phyloP scores from a whole-genome alignment of 2,113 vertebrate species.

The Bettongia penicillata region DNA sequence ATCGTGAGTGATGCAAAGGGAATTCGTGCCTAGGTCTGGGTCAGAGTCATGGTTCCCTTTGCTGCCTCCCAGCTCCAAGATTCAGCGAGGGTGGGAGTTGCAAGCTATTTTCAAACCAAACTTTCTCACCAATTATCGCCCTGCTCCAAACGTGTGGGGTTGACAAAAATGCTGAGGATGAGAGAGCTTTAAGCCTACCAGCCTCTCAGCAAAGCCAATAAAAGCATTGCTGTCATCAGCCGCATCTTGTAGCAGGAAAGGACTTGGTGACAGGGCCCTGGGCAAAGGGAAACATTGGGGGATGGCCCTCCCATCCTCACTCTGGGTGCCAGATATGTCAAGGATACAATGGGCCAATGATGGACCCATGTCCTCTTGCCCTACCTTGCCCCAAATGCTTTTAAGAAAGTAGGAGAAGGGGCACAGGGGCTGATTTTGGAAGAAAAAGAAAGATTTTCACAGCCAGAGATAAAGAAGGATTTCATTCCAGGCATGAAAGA shows the following conservation, averaged over 20 bases:
- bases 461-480: not conserved
- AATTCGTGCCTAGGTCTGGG: not conserved
- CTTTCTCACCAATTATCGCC: constrained; percentile 15
- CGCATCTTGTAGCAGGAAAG: not conserved
- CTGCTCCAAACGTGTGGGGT: constrained; percentile 29
- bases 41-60: not conserved
- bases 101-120: not conserved
- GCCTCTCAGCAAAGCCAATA: constrained; percentile 8
- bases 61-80: not conserved
- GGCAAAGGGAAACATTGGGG: not conserved
- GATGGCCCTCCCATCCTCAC: not conserved
- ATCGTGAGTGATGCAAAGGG: not conserved
- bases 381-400: not conserved
- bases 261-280: not conserved
- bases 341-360: not conserved
- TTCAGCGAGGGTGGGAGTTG: not conserved
- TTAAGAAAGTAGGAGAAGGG: not conserved
- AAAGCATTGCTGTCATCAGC: constrained; percentile 25
- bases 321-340: not conserved
- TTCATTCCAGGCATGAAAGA: not conserved
- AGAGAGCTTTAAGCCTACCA: constrained; percentile 33
- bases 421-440: not conserved
- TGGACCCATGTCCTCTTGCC: not conserved
- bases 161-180: constrained; percentile 4
- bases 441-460: not conserved